These are phyloP conservation scores for Bombus sibiricus DNA, from an alignment of 1,140 invertebrate species.

Conservation along the genomic window DNA sequence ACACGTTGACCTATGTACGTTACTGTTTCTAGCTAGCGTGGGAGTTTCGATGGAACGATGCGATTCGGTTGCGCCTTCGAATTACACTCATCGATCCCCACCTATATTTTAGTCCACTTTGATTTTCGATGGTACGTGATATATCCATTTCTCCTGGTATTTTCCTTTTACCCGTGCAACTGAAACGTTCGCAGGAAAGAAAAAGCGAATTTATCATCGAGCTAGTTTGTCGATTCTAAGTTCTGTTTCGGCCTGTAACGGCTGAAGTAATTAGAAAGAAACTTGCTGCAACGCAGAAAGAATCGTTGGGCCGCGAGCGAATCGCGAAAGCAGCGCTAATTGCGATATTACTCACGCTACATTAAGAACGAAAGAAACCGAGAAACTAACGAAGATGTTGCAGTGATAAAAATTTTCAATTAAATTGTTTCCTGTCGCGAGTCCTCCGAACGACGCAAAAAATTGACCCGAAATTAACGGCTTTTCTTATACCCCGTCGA, in stretches of 20 bases:
- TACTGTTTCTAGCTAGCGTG: conserved; percentile 2
- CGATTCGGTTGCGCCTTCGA: neutral
- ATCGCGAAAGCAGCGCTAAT: conserved; percentile 12
- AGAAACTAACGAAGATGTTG: conserved; percentile 18
- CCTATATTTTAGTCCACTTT: neutral
- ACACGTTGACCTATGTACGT: conserved; percentile 43
- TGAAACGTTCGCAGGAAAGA: neutral
- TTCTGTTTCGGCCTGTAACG: neutral
- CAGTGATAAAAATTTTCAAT: conserved; percentile 20
- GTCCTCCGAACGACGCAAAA: neutral
- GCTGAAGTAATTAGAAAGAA: neutral
- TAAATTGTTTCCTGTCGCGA: neutral
- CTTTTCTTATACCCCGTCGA: neutral
- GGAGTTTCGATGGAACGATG: conserved; percentile 13
- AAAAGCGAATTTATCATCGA: neutral
- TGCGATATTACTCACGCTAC: conserved; percentile 43
- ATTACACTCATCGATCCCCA: neutral
- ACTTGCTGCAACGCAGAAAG: neutral
- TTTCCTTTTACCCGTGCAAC: neutral
- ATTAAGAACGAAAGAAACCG: conserved; percentile 37
- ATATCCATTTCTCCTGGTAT: too few species aligned
- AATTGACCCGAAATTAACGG: neutral
- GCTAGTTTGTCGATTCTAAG: neutral
- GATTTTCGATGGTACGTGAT: neutral
- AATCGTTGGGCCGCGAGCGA: neutral